Base-by-base conservation (phyloP, 2,888 invertebrate species). In the Ectemnius cavifrons region DNA sequence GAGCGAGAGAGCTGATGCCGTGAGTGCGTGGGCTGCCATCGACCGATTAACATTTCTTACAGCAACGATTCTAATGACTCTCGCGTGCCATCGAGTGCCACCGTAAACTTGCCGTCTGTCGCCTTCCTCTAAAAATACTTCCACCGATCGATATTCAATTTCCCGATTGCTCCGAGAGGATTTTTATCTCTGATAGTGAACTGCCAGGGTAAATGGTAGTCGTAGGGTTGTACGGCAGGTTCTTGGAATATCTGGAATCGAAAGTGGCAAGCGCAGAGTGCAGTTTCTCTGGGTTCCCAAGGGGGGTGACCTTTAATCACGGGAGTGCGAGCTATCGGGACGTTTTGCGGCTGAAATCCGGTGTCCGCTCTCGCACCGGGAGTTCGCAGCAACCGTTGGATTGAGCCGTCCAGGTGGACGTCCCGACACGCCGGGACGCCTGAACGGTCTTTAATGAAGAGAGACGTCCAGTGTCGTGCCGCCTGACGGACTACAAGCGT, bases 401-500 rank as follows among this genome's bases (percentile, higher is more conserved):
- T 85, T 83, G 82, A 85, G 85, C 84, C 82, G 78, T 85, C 82
- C 80, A 71, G 79, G 74, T 79, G 83, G 78, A 85, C 79, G 80
- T 77, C 66, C 68, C 78, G 71, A 78, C 83, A 75, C 83, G 74
- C 78, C 81, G 56, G 79, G 84, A 85, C 78, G 79, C 73, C 83
- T 80, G 78, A 77, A 60, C 71, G 77, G 79, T 69, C 77, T 83
- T 85, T 84, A 86, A 86, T 84, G 84, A 85, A 85, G 84, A 83
- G 75, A 82, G 83, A 83, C 86, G 81, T 80, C 78, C 81, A 75
- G 78, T 79, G 81, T 82, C 80, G 78, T 79, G 67, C 59, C 67
- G 75, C 70, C 79, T 82, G 81, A 79, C 83, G 80, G 79, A 84
- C 77, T 86, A 85, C 85, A 85, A 84, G 86, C 85, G 84, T 85